Base-by-base conservation (phyloP, 1,140 invertebrate genomes). In the Drosophila nannoptera region DNA sequence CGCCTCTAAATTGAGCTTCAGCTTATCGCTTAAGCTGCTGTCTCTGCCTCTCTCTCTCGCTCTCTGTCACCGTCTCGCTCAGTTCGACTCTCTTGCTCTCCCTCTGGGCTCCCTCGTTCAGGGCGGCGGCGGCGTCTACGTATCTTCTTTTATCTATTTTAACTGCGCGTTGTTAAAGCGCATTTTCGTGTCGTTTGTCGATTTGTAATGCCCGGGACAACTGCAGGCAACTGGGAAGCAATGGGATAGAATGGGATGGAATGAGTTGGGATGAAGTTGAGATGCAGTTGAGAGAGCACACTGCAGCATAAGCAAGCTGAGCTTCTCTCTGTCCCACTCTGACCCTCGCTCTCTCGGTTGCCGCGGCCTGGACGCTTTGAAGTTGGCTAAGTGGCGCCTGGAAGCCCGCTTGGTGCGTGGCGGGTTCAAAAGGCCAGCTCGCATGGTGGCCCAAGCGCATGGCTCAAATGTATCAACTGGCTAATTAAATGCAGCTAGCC, bases 161-260 rank as follows among this genome's bases (percentile, higher is more conserved):
- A 88, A 88, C 77, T 84, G 75, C 71, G 69, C 58, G 75, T 75
- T 88, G 81, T 88, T 88, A 87, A 88, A 88, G 87, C 87, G 77
- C 87, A 87, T 88, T 88, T 87, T 88, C 87, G 83, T 88, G 87
- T 88, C 87, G 80, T 88, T 88, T 87, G 87, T 88, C 87, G 77
- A 84, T 87, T 87, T 84, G 83, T 88, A 86, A 82, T 87, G 70
- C 82, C 69, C 22, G 22, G 86, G 61, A 58, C 68, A 74, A 69
- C 61, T 75, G 75, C 72, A 72, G 77, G 82, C 68, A 75, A 68
- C 62, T 63, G 61, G 65, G 52, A 65, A 56, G 42, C 12, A 50
- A 22, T 22, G 22, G 22, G 22, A 22, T 22, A 22, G 22, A 22
- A 22, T 22, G 22, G 3, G 22, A 22, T 22, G 22, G 22, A 22